These are phyloP conservation scores for Meriones psammophilus DNA, from an alignment of 2,797 vertebrate genomes.

Conservation along the genomic window DNA sequence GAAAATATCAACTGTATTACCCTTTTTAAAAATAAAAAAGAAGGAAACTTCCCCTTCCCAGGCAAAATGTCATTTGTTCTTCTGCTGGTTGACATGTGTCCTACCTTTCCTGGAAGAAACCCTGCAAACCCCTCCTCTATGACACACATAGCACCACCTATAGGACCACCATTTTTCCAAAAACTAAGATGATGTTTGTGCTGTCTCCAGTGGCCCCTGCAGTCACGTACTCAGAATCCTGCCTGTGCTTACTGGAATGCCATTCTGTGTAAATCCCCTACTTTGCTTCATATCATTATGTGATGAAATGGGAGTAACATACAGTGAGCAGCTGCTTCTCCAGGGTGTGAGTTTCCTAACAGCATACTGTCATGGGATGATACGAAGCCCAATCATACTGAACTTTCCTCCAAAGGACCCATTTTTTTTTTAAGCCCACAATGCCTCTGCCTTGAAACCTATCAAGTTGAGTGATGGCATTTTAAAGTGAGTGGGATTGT, in stretches of 20 bases:
- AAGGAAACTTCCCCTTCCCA: neutral
- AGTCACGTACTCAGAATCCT: neutral
- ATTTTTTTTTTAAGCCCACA: neutral
- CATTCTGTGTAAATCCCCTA: constrained; percentile 41
- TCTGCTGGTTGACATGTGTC: neutral
- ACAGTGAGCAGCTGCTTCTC: constrained; percentile 24
- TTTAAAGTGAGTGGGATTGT: neutral
- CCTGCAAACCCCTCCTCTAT: neutral
- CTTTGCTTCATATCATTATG: neutral
- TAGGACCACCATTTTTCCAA: neutral
- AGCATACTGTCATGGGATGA: neutral
- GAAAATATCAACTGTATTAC: neutral
- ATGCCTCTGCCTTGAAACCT: constrained; percentile 45
- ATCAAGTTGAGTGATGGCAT: neutral
- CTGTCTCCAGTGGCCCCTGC: neutral
- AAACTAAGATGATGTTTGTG: neutral
- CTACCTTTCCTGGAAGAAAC: neutral
- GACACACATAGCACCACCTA: neutral
- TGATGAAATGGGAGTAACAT: constrained; percentile 43
- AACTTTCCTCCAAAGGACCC: neutral
- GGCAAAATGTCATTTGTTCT: neutral
- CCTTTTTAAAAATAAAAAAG: constrained; percentile 42
- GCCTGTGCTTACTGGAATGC: constrained; percentile 48
- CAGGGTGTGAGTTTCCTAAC: neutral
- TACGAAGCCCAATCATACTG: constrained; percentile 14